Conservation (phyloP, 2,113 vertebrate genomes). For the Notiomystis cincta region DNA sequence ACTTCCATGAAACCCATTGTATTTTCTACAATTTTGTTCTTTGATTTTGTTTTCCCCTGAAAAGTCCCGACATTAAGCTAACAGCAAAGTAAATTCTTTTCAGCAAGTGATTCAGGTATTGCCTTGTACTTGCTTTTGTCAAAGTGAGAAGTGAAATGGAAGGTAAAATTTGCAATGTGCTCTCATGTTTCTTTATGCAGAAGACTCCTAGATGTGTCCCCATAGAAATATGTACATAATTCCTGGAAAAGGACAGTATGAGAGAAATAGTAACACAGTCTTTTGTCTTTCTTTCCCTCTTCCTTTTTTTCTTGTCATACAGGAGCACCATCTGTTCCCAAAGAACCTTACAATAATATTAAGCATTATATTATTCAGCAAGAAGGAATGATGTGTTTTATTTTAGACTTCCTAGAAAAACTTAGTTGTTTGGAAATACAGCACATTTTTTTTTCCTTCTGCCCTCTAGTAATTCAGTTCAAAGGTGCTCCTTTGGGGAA, state of each 20-base stretch:
- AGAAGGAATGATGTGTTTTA: not conserved
- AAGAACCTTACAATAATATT: not conserved
- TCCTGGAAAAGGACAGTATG: not conserved
- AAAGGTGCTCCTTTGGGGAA: slow-evolving; percentile 30
- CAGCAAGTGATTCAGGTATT: not conserved
- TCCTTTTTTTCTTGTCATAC: not conserved
- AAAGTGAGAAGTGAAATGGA: not conserved
- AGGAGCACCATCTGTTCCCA: not conserved
- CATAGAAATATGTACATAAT: not conserved
- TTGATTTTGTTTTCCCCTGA: not conserved
- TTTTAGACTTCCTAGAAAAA: not conserved
- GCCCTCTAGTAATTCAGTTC: slow-evolving; percentile 27
- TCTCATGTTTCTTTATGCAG: not conserved
- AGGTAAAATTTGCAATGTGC: not conserved
- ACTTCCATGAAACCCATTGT: not conserved
- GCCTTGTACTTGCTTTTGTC: not conserved
- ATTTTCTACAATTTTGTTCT: not conserved
- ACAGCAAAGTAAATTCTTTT: not conserved
- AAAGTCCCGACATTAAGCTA: not conserved
- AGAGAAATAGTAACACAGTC: not conserved
- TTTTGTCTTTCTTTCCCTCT: not conserved
- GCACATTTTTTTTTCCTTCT: not conserved
- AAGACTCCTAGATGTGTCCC: not conserved
- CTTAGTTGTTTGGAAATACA: not conserved
- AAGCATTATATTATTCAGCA: not conserved